phyloP scores from a whole-genome alignment of 1,140 invertebrate genomes.

The Hestina assimilis region DNA sequence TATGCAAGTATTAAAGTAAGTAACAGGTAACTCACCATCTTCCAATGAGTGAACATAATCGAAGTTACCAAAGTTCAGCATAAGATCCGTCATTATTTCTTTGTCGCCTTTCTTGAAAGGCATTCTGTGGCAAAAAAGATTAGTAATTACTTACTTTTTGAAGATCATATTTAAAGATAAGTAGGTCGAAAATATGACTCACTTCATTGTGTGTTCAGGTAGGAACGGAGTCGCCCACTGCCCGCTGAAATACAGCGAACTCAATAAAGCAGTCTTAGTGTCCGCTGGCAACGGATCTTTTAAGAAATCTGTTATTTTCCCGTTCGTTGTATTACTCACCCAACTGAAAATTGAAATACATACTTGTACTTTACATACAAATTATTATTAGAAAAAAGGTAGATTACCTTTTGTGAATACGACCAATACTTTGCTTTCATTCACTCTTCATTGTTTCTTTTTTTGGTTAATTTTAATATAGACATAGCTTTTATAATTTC shows the following conservation, averaged over 20 bases:
- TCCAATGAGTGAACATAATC: constrained; percentile 42
- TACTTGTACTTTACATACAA: too few species aligned
- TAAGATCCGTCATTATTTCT: constrained; percentile 46
- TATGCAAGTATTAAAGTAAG: too few species aligned
- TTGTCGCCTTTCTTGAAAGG: constrained; percentile 41
- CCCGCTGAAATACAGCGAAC: constrained; percentile 89
- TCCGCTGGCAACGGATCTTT: constrained; percentile 64
- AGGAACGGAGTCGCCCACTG: constrained; percentile 87
- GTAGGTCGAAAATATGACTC: too few species aligned
- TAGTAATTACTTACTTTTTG: too few species aligned
- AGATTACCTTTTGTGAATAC: too few species aligned
- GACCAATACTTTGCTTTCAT: too few species aligned
- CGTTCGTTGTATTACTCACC: constrained; percentile 83
- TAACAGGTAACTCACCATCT: constrained; percentile 50
- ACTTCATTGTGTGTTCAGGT: constrained; percentile 79
- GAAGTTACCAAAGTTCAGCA: constrained; percentile 56
- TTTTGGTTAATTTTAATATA: too few species aligned
- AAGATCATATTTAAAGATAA: too few species aligned
- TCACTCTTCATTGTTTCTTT: too few species aligned
- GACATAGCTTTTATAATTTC: too few species aligned
- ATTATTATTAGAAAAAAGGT: too few species aligned
- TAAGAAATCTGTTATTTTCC: constrained; percentile 83
- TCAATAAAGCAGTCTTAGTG: constrained; percentile 84
- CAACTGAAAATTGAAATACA: too few species aligned
- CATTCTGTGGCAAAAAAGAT: constrained; percentile 42